Conservation (phyloP, 1,140 invertebrate species). For the Vollenhovia emeryi region DNA sequence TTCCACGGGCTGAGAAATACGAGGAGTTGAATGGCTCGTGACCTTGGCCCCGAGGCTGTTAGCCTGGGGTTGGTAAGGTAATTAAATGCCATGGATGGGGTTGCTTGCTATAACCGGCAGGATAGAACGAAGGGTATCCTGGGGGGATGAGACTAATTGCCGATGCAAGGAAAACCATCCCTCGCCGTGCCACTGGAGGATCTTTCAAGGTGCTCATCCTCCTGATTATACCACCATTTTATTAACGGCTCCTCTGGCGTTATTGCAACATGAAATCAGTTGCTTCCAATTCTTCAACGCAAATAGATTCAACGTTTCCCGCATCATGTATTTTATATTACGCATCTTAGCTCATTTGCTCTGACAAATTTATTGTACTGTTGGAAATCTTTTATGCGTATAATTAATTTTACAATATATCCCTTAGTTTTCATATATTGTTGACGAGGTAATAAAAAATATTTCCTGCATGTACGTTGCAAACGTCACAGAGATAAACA, state of each 20-base stretch:
- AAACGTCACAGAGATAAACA: background rate
- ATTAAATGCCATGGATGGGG: conserved; percentile 84
- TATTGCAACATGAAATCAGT: background rate
- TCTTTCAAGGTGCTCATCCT: conserved; percentile 83
- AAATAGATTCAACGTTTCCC: background rate
- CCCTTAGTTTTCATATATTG: background rate
- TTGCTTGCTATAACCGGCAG: conserved; percentile 82
- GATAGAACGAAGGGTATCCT: conserved; percentile 79
- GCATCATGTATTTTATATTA: background rate
- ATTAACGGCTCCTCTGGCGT: conserved; percentile 50
- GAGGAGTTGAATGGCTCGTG: conserved; percentile 83
- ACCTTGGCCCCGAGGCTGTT: conserved; percentile 83
- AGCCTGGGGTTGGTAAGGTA: conserved; percentile 84
- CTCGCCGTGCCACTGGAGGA: conserved; percentile 70
- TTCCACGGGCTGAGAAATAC: conserved; percentile 78
- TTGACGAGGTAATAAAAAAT: background rate
- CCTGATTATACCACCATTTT: conserved; percentile 67
- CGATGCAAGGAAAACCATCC: conserved; percentile 80
- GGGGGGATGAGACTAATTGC: conserved; percentile 83
- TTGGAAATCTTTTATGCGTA: background rate
- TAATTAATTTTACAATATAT: background rate
- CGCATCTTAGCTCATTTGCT: background rate
- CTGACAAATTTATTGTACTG: background rate
- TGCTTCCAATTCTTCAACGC: background rate
- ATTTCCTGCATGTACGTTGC: background rate